These are phyloP conservation scores for Steinernema carpocapsae DNA, from an alignment of 2,888 invertebrate species.

Conservation along the genomic window DNA sequence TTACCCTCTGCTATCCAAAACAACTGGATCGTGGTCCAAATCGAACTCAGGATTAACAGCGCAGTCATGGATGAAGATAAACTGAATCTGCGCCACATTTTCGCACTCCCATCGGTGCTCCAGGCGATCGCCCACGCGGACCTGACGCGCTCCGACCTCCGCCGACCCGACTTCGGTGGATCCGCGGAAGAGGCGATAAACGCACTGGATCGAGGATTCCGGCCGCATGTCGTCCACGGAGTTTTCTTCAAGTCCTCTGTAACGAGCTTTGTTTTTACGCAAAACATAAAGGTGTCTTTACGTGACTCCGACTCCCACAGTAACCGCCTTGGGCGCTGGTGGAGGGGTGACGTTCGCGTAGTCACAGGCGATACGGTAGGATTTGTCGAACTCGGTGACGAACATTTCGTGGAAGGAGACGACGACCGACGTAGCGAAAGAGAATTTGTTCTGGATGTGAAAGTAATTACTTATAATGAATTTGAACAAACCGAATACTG, in stretches of 20 bases:
- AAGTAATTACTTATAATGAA: no score
- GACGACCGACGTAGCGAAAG: conserved; percentile 38
- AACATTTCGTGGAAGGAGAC: conserved; percentile 39
- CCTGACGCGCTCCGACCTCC: conserved; percentile 19
- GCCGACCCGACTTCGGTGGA: conserved; percentile 4
- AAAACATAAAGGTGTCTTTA: not conserved
- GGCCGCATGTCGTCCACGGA: conserved; percentile 36
- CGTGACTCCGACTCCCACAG: conserved; percentile 37
- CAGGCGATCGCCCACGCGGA: conserved; percentile 37
- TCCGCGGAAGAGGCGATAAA: conserved; percentile 32
- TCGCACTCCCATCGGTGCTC: conserved; percentile 39
- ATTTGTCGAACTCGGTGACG: conserved; percentile 29
- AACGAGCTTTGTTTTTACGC: not conserved
- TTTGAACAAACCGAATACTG: conserved; percentile 22
- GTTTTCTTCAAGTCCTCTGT: conserved; percentile 38
- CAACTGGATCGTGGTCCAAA: conserved; percentile 16
- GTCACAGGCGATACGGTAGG: conserved; percentile 38
- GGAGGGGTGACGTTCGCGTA: conserved; percentile 35
- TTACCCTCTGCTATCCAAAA: conserved; percentile 14
- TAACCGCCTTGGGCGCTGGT: conserved; percentile 28
- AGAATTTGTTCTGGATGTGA: conserved; percentile 33
- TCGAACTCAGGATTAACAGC: conserved; percentile 43
- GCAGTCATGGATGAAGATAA: conserved; percentile 43
- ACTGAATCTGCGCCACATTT: conserved; percentile 23
- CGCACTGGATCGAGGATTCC: conserved; percentile 33